Base-by-base conservation (phyloP, 2,888 invertebrate genomes). In the Zootermopsis nevadensis region DNA sequence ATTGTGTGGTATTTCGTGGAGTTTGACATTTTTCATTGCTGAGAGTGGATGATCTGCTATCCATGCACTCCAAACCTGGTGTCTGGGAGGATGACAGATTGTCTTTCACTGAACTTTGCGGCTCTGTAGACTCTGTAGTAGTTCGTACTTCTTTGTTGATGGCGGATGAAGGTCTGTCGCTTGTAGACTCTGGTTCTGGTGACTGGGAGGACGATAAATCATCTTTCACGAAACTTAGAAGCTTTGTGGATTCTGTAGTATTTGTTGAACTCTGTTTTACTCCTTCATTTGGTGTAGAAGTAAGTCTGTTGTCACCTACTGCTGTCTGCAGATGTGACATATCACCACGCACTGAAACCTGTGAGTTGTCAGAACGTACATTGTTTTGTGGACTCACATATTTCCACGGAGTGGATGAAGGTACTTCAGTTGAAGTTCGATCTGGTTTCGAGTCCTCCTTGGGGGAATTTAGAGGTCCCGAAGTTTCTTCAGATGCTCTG, bases 151-250 rank as follows among this genome's bases (percentile, higher is more conserved):
- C 66, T n/a, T 66, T 30, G 7, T 66, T 74, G n/a, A 6, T 30
- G 7, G 10, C 24, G 10, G 69, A 38, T 42, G 15, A 31, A 19
- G 74, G 3, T n/a, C 24, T 74, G n/a, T 42, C 38, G 10, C n/a
- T 42, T 7, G 35, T 38, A 10, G n/a, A 74, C 4, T 42, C 74
- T n/a, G 24, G 0, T n/a, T 19, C 42, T 10, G 19, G 10, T 12
- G 74, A 38, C 12, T 74, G 33, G 22, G 74, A 42, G 24, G 74
- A 38, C 15, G 38, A 74, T n/a, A 74, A 38, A n/a, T 74, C 74
- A 3, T n/a, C 38, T 24, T 74, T 74, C 24, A 6, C 74, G 38
- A 42, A 74, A 74, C 35, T 74, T 74, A 0, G 74, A 38, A n/a
- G 42, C 12, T 74, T 42, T 38, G n/a, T 33, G 24, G 74, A 33